These are phyloP conservation scores for Megaustenia siamemsis DNA, from an alignment of 2,888 invertebrate species.

Conservation along the genomic window DNA sequence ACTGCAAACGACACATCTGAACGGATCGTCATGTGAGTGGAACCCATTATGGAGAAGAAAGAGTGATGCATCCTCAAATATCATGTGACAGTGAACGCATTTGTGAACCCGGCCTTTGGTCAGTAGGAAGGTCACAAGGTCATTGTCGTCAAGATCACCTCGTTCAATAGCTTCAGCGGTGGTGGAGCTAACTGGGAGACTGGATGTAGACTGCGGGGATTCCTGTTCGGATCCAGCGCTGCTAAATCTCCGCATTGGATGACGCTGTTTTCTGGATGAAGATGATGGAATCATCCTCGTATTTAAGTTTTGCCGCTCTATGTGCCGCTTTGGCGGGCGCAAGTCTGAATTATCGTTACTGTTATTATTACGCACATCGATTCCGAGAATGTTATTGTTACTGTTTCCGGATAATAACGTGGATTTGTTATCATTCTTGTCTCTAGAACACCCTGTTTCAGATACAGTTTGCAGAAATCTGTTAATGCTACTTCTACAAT, in stretches of 20 bases:
- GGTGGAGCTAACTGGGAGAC: conserved; percentile 56
- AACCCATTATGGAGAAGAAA: conserved; percentile 76
- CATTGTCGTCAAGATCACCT: conserved; percentile 65
- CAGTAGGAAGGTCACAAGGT: conserved; percentile 69
- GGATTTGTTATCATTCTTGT: neutral
- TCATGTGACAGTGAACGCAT: conserved; percentile 75
- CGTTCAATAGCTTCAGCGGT: conserved; percentile 50
- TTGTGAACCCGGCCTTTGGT: conserved; percentile 72
- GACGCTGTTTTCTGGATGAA: conserved; percentile 72
- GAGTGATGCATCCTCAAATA: conserved; percentile 75
- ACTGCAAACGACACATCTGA: conserved; percentile 74
- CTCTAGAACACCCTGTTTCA: neutral
- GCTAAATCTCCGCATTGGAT: conserved; percentile 71
- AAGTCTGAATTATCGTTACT: conserved; percentile 48
- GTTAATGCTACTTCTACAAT: conserved; percentile 15
- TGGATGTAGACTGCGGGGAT: conserved; percentile 59
- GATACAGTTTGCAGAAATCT: neutral
- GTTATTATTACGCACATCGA: conserved; percentile 13
- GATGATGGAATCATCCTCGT: conserved; percentile 69
- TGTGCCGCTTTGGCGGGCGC: conserved; percentile 58
- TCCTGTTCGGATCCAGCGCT: conserved; percentile 65
- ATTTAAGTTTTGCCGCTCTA: conserved; percentile 71
- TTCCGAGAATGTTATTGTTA: conserved; percentile 40
- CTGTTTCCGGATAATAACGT: neutral
- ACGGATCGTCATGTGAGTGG: conserved; percentile 75